Base-by-base conservation (phyloP, 2,113 vertebrate genomes). In the Beaufortia kweichowensis region DNA sequence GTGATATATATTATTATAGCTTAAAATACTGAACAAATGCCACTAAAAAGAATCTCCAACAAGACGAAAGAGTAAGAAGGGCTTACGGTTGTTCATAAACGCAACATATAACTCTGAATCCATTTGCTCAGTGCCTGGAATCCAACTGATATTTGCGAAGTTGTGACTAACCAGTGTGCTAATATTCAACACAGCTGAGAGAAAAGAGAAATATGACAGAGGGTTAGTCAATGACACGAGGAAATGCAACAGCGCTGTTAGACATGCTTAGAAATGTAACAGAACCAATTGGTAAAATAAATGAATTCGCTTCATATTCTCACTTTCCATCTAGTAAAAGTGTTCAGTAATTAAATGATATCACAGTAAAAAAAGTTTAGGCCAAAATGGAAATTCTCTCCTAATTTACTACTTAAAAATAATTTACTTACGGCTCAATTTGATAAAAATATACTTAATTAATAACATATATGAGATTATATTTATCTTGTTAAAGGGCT, bases 91-190 rank as follows among this genome's bases (percentile, higher is more conserved):
- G 76, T 90, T 89, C 86, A 64, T 87, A 78, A 88, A 87, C 50
- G 89, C 87, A 81, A 90, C 84, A 78, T 87, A 88, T 82, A 90
- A 87, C 79, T 89, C 78, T 62, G 84, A 78, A 56, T 84, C 84
- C 85, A n/a, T 81, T 43, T 79, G 81, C 76, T 83, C 85, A 76
- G 79, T 86, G 79, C 79, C 85, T 23, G 82, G 81, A 68, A 88
- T 86, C 89, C 90, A 89, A 87, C 88, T 91, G 87, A 91, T 90
- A 85, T 93, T 92, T 85, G 87, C 89, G 77, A 84, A 88, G 83
- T 84, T 86, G 86, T 87, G 80, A 56, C 84, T 82, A 84, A 89
- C 87, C 68, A 86, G 87, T 75, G 81, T 86, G 80, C 85, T 90
- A 87, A 91, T 84, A 66, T 87, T 89, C 77, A 76, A 82, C 78